Base-by-base conservation (phyloP, 2,113 vertebrate species). In the Vombatus ursinus region DNA sequence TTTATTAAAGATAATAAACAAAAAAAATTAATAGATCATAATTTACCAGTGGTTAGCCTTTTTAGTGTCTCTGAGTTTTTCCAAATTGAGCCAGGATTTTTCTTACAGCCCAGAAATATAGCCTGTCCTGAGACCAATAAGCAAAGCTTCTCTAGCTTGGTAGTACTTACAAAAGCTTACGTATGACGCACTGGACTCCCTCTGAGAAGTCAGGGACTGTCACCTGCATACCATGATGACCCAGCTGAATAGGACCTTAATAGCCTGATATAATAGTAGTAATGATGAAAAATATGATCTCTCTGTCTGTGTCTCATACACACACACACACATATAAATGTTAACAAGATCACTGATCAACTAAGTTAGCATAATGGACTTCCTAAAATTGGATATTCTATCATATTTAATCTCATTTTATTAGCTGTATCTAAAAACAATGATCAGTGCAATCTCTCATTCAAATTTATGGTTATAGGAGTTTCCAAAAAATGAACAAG, bases 391-490 rank as follows among this genome's bases (percentile, higher is more conserved):
- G 25, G 11, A 52, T 50, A 92, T 96, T 95, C 52, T 52, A 50
- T 91, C 95, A 0, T 57, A 91, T 50, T 90, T 8, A 95, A 0
- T 93, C n/a, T 14, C 91, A 93, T 0, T 49, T 77, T 77, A 84
- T 84, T 90, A 90, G 14, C 14, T 91, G 47, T 95, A 61, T 95
- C 37, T 92, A 24, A 50, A 94, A 89, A 94, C 25, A 93, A 54
- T 90, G 51, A n/a, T 89, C 8, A 93, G 16, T 91, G 6, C 0
- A 91, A n/a, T 94, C n/a, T 95, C 97, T 94, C 1, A 91, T 91
- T 93, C 97, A 92, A 51, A 92, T 22, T 95, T 92, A 92, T 92
- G 44, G 0, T 95, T 91, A 61, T 94, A 44, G 48, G 68, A 95
- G 1, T 14, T 50, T 94, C 48, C 22, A 94, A 96, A 84, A 96